Percentiles rank a stretch among this genome's conserved stretches.
phyloP scores from a whole-genome alignment of 2,888 invertebrate species.

The Phortica magna region DNA sequence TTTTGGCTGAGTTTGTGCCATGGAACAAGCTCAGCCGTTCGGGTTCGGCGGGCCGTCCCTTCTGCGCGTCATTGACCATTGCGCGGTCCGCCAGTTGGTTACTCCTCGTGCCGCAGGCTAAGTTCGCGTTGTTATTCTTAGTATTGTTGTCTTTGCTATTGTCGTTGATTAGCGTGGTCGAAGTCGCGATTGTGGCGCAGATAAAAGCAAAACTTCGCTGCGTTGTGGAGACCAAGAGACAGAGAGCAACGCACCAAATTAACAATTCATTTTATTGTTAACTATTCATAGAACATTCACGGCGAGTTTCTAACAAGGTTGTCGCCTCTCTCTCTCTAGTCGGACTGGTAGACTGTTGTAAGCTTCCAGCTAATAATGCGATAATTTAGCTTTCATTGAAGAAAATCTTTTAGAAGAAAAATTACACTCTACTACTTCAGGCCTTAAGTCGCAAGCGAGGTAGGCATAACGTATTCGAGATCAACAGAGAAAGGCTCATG shows the following conservation, averaged over 20 bases:
- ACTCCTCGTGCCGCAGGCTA: constrained; percentile 17
- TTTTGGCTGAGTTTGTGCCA: constrained; percentile 44
- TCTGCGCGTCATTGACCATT: constrained; percentile 6
- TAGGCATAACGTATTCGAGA: not conserved
- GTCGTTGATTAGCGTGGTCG: constrained; percentile 28
- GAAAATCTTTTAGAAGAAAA: not conserved
- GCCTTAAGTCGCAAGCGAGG: not conserved
- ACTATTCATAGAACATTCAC: constrained; percentile 54
- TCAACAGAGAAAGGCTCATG: not conserved
- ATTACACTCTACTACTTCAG: not conserved
- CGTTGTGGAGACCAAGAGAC: constrained; percentile 51
- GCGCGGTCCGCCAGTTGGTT: constrained; percentile 10
- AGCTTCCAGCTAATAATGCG: constrained; percentile 69
- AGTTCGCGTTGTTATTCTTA: not conserved
- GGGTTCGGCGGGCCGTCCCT: not conserved
- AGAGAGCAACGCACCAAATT: constrained; percentile 52
- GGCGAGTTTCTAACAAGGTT: constrained; percentile 58
- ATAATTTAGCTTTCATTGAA: constrained; percentile 73
- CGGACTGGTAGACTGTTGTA: not conserved
- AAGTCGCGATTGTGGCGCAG: constrained; percentile 64
- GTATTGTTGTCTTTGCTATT: constrained; percentile 12
- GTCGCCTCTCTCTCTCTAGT: constrained; percentile 34
- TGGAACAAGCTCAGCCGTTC: constrained; percentile 66
- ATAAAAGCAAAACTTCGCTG: constrained; percentile 65
- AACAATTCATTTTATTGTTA: constrained; percentile 72